A percentile compares a stretch with the other conserved stretches of the same genome.
Conservation (phyloP, 2,888 invertebrate species). For the Dilophus febrilis region DNA sequence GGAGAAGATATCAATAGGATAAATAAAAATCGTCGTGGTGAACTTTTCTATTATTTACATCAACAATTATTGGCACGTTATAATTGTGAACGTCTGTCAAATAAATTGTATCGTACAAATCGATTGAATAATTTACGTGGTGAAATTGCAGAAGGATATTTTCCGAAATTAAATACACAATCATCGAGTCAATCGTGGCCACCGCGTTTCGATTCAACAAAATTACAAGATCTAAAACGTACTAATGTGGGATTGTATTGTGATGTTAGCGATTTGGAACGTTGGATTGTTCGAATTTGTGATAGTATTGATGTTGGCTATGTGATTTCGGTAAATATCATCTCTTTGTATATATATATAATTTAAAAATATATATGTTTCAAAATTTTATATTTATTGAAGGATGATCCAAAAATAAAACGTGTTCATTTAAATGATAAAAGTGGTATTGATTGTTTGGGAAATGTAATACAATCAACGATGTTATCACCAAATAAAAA, state of each 20-base stretch:
- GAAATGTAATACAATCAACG: slow-evolving; percentile 54
- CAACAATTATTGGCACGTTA: slow-evolving; percentile 36
- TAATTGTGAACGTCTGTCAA: slow-evolving; percentile 52
- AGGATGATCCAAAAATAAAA: slow-evolving; percentile 36
- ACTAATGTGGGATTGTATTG: slow-evolving; percentile 40
- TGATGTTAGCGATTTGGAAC: slow-evolving; percentile 44
- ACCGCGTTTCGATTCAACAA: slow-evolving; percentile 36
- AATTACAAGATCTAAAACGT: slow-evolving; percentile 38
- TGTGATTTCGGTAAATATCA: slow-evolving; percentile 29
- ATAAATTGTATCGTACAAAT: slow-evolving; percentile 40
- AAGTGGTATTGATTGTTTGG: slow-evolving; percentile 52
- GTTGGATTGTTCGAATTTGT: slow-evolving; percentile 49
- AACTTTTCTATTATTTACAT: slow-evolving; percentile 49
- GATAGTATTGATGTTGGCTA: slow-evolving; percentile 43
- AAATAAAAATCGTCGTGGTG: slow-evolving; percentile 41
- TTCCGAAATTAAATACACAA: slow-evolving; percentile 55
- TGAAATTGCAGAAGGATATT: slow-evolving; percentile 32
- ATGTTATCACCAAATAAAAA: slow-evolving; percentile 42
- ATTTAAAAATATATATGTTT: no score
- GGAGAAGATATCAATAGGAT: slow-evolving; percentile 40
- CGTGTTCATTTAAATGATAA: slow-evolving; percentile 35
- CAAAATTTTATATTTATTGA: no score
- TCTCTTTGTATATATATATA: no score
- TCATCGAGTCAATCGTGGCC: slow-evolving; percentile 52
- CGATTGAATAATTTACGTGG: slow-evolving; percentile 30